Evolutionary conservation across 1,140 invertebrate species (phyloP), one percentile per base, ranked within the genome.

Genomic region (Luehdorfia chinensis): DNA sequence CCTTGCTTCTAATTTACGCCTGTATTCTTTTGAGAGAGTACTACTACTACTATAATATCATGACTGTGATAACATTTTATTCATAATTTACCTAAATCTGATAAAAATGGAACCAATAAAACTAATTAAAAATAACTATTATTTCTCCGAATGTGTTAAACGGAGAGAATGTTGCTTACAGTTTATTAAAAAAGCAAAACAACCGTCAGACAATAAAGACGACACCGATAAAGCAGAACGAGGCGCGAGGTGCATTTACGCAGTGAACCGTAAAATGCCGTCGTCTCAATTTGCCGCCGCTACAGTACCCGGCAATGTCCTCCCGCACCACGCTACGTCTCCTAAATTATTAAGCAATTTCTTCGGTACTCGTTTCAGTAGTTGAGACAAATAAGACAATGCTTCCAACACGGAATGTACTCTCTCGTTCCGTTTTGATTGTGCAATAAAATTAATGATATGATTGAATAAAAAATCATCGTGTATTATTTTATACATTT

Each of bases 221-320:
- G 50, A 50, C 59, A 65, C 52, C 60, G 62, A 71, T 66, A 66
- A 63, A 68, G 52, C 53, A 58, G 52, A 51, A 59, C 28, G 39
- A n/a, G 57, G 57, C 46, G 47, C 54, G 50, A 70, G 57, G 59
- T 79, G 73, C 68, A 78, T 65, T 57, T 67, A 60, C 54, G 65
- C 74, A 71, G 60, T 57, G 73, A 76, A 72, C 74, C 77, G 70
- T 79, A 61, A 84, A 81, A 75, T 66, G 54, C 59, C 64, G 74
- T 67, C 71, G 72, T 72, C 68, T 76, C 80, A 80, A 83, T 80
- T 77, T 75, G 54, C 53, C 65, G 53, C 47, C 66, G 66, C 55
- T 69, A 79, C 75, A 81, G 72, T 43, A 30, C 14, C 23, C 13
- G 8, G 50, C 51, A 53, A 55, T 44, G 53, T 57, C 60, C 23